These are phyloP conservation scores for Phalacrocorax pelagicus DNA, from an alignment of 2,113 vertebrate species.

Conservation along the genomic window DNA sequence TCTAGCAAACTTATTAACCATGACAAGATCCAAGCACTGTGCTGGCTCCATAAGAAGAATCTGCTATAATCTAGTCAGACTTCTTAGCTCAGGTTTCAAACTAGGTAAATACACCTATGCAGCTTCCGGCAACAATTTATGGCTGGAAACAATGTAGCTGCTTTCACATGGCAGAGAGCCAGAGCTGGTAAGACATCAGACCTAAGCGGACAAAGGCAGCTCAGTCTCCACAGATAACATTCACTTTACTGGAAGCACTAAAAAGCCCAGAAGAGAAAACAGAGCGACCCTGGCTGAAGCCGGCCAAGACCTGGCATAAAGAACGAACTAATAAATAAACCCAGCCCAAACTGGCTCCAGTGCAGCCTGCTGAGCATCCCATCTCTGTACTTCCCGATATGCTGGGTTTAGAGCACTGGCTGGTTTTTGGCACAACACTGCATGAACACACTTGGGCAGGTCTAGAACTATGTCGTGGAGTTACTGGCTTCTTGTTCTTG, in stretches of 20 bases:
- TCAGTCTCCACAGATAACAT: neutral
- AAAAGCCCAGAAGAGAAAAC: neutral
- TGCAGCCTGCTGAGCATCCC: neutral
- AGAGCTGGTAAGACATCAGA: neutral
- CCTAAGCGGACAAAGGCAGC: neutral
- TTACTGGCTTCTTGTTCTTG: neutral
- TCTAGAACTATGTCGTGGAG: neutral
- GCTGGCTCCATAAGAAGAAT: neutral
- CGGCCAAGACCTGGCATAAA: neutral
- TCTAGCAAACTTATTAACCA: neutral
- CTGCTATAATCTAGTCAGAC: neutral
- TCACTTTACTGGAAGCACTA: neutral
- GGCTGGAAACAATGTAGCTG: neutral
- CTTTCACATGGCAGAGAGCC: neutral
- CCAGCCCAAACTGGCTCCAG: neutral
- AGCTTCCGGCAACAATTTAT: neutral
- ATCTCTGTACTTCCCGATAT: neutral
- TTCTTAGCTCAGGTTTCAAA: neutral
- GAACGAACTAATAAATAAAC: neutral
- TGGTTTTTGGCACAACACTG: neutral
- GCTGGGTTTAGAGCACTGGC: neutral
- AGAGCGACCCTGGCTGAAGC: neutral
- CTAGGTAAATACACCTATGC: neutral
- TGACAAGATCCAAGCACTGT: neutral
- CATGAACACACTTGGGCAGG: neutral